Conservation (phyloP, 2,113 vertebrate genomes). For the Corynorhinus townsendii region DNA sequence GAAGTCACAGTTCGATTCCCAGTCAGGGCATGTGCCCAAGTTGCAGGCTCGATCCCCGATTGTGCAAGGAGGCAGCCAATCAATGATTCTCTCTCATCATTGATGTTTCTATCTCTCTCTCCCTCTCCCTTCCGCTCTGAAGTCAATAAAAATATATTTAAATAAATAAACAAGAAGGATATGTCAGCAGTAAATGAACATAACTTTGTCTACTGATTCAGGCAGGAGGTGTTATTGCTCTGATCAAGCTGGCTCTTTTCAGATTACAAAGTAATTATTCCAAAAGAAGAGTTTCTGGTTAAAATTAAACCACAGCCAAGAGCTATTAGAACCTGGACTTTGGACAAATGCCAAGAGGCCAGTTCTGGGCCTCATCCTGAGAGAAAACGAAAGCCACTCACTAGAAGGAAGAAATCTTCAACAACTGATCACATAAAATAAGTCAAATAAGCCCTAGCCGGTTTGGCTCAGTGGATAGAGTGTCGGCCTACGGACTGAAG, state of each 20-base stretch:
- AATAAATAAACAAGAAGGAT: not conserved
- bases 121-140: too few species aligned
- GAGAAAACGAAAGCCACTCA: not conserved
- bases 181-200: not conserved
- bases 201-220: not conserved
- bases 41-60: too few species aligned
- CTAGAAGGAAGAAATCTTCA: not conserved
- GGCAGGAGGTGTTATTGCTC: not conserved
- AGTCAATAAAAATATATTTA: too few species aligned
- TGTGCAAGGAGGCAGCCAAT: too few species aligned
- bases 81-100: too few species aligned
- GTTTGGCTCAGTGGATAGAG: too few species aligned
- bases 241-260: not conserved
- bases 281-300: slow-evolving; percentile 50
- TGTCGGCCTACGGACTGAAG: too few species aligned
- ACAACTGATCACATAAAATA: not conserved
- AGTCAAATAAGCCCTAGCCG: too few species aligned
- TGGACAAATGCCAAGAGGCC: slow-evolving; percentile 43
- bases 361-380: not conserved
- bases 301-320: slow-evolving; percentile 55
- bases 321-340: slow-evolving; percentile 36
- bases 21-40: too few species aligned
- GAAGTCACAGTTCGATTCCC: too few species aligned
- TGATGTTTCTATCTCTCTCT: too few species aligned
- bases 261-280: slow-evolving; percentile 54